Base-by-base conservation (phyloP, 2,113 vertebrate species). In the Paracanthobrama guichenoti region DNA sequence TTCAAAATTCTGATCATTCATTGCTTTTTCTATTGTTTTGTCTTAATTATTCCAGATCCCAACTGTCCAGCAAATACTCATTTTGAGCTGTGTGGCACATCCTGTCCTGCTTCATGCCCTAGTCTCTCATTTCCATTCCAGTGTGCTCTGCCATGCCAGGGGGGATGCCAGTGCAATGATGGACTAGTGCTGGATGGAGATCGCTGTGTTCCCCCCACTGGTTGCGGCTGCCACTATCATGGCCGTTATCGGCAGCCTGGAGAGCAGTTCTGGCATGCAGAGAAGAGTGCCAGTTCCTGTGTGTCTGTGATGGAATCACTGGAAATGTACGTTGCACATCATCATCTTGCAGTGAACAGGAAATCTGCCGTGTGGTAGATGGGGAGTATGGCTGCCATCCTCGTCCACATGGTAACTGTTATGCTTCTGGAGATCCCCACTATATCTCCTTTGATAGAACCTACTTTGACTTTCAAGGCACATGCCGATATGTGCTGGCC, bases 141-240 rank as follows among this genome's bases (percentile, higher is more conserved):
- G 3, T 94, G 93, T 73, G 72, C 26, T 20, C 85, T 84, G 55
- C 48, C 44, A 3, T 94, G 93, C 42, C 90, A 92, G 76, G 93
- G 92, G 16, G 93, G 93, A 0, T 94, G 93, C 78, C 92, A 93
- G 75, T 94, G 93, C 87, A 48, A 94, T 10, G 75, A 20, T 57
- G 92, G 93, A 6, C 89, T 90, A 3, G 57, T 94, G 0, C 87
- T 94, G 46, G 91, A 91, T 84, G 93, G 90, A 0, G 75, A 90
- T 74, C 89, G 83, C 26, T 94, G 93, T 0, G 93, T 94, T 22
- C 88, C 53, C 0, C 90, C 93, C 35, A 93, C 84, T 10, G 44
- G 64, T 8, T 94, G 93, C 9, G 93, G 93, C n/a, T 94, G 93
- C 4, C 80, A 87, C 79, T 86, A 94, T 0, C 20, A 88, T 35